Percentiles rank a stretch among this genome's conserved stretches.
phyloP scores from a whole-genome alignment of 2,797 vertebrate species.

The Pitangus sulphuratus region DNA sequence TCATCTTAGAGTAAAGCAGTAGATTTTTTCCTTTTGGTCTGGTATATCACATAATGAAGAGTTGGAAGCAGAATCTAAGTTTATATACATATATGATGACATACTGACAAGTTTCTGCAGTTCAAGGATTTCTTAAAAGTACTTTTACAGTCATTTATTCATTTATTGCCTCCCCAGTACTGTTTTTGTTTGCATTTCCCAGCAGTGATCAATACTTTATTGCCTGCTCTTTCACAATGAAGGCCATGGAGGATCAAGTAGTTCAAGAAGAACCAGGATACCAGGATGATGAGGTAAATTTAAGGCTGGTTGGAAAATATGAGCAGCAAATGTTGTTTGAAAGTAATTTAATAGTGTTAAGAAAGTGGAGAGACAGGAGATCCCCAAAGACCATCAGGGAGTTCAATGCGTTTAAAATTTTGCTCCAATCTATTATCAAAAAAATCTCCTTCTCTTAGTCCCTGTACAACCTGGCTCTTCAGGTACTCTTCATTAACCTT shows the following conservation, averaged over 20 bases:
- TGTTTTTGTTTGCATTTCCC: conserved; percentile 47
- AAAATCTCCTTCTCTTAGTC: neutral
- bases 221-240: conserved; percentile 75
- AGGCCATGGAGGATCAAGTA: conserved; percentile 87
- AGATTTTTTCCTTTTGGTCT: neutral
- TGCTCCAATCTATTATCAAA: neutral
- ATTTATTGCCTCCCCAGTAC: neutral
- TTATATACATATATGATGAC: neutral
- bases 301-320: neutral
- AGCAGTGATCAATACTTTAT: conserved; percentile 29
- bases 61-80: neutral
- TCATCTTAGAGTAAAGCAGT: neutral
- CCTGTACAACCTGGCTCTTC: neutral
- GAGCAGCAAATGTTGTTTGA: neutral
- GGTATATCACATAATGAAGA: neutral
- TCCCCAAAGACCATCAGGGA: neutral
- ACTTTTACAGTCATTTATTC: neutral
- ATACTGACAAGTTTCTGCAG: neutral
- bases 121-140: neutral
- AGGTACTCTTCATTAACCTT: neutral
- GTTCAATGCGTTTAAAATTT: neutral
- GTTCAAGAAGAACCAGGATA: conserved; percentile 85
- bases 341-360: neutral
- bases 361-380: neutral
- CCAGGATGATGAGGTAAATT: conserved; percentile 90